Evolutionary conservation across 2,888 invertebrate genomes (phyloP).

Genomic region (Syritta pipiens): DNA sequence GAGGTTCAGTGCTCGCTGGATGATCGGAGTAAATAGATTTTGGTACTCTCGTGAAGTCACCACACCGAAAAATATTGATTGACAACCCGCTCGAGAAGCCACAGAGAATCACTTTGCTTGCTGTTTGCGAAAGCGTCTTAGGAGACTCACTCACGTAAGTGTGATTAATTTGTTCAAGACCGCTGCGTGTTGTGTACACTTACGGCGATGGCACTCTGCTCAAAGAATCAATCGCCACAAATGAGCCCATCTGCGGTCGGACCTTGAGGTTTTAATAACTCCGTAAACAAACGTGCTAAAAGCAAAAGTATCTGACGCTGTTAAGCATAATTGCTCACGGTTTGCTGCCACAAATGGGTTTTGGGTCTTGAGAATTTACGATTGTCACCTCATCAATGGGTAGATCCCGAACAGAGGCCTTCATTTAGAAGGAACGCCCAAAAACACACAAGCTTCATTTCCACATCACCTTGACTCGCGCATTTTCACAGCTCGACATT

Average conservation of each 20-base stretch:
- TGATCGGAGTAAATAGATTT: too few relatives aligned
- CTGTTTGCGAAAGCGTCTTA: neutral
- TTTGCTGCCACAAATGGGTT: slow-evolving; percentile 50
- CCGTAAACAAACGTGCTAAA: slow-evolving; percentile 53
- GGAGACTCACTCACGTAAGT: neutral
- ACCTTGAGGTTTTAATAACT: slow-evolving; percentile 55
- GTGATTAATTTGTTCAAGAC: slow-evolving; percentile 3
- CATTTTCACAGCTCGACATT: too few relatives aligned
- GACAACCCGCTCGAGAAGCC: too few relatives aligned
- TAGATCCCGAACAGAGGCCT: too few relatives aligned
- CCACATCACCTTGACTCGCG: too few relatives aligned
- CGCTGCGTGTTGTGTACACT: neutral
- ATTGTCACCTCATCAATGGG: too few relatives aligned
- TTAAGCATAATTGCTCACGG: slow-evolving; percentile 43
- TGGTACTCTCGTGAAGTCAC: too few relatives aligned
- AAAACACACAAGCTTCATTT: too few relatives aligned
- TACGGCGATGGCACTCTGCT: neutral
- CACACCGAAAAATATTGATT: too few relatives aligned
- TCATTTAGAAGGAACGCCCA: too few relatives aligned
- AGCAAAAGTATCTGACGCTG: slow-evolving; percentile 36
- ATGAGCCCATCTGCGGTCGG: neutral
- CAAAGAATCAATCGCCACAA: slow-evolving; percentile 20
- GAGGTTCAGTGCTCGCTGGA: too few relatives aligned
- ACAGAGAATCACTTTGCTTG: too few relatives aligned
- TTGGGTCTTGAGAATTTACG: neutral